Conservation (phyloP, 2,113 vertebrate species). For the Limnothrissa miodon region DNA sequence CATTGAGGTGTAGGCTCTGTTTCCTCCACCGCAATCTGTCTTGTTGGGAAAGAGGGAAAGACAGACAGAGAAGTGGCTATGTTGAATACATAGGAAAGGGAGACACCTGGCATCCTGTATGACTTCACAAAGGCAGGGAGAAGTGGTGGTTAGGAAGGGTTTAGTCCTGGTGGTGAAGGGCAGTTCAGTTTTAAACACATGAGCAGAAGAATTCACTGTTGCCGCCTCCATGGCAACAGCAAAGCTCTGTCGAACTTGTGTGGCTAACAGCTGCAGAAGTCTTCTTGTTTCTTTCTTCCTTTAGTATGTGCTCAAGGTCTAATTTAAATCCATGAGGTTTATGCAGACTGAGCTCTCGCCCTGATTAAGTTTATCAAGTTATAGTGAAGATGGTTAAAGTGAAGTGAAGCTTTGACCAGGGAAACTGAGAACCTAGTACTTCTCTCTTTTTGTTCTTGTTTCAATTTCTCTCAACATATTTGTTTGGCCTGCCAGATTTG, state of each 20-base stretch:
- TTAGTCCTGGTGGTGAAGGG: neutral
- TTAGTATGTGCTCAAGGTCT: conserved; percentile 4
- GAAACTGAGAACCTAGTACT: neutral
- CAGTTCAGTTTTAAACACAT: neutral
- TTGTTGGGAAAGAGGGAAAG: neutral
- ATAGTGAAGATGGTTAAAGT: neutral
- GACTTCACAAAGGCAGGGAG: conserved; percentile 37
- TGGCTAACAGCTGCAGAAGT: conserved; percentile 30
- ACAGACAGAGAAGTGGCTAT: conserved; percentile 17
- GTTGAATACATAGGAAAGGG: conserved; percentile 36
- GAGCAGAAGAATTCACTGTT: conserved; percentile 32
- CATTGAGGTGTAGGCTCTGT: conserved; percentile 23
- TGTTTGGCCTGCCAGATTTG: neutral
- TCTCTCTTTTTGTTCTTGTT: neutral
- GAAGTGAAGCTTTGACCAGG: neutral
- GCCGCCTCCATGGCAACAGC: conserved; percentile 26
- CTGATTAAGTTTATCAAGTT: neutral
- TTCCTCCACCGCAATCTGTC: neutral
- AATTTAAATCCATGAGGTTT: neutral
- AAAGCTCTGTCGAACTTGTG: conserved; percentile 20
- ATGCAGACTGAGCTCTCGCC: neutral
- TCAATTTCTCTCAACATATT: neutral
- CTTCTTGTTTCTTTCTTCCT: neutral
- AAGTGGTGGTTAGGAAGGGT: neutral
- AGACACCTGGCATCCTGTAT: conserved; percentile 46